Conservation (phyloP, 2,113 vertebrate genomes). For the Otis tarda region DNA sequence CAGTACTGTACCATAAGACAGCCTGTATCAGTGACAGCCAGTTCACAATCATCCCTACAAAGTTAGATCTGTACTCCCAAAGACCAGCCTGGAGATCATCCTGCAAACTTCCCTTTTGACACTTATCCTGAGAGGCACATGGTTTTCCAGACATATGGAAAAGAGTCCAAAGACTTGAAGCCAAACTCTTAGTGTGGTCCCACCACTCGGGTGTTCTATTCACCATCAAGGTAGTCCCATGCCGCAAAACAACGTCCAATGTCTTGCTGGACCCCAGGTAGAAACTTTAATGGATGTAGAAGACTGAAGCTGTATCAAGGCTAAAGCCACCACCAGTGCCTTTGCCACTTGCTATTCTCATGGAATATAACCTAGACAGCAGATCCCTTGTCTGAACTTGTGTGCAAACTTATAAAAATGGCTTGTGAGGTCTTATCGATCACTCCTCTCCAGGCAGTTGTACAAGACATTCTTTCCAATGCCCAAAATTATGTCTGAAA, state of each 20-base stretch:
- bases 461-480: slow-evolving; percentile 48
- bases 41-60: background rate
- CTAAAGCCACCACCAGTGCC: background rate
- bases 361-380: background rate
- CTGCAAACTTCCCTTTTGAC: background rate
- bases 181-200: background rate
- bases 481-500: slow-evolving; percentile 65
- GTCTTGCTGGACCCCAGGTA: background rate
- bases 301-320: background rate
- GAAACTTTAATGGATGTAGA: background rate
- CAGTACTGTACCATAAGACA: background rate
- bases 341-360: background rate
- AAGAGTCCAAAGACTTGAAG: background rate
- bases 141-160: background rate
- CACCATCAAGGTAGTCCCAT: rapidly evolving
- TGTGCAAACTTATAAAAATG: background rate
- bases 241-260: background rate
- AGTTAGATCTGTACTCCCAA: background rate
- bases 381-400: background rate
- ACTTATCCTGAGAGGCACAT: background rate
- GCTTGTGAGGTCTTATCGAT: background rate
- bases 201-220: background rate
- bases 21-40: background rate
- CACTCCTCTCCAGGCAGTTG: background rate
- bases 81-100: background rate